phyloP scores from a whole-genome alignment of 2,113 vertebrate species.

The Gorsachius goisagi region DNA sequence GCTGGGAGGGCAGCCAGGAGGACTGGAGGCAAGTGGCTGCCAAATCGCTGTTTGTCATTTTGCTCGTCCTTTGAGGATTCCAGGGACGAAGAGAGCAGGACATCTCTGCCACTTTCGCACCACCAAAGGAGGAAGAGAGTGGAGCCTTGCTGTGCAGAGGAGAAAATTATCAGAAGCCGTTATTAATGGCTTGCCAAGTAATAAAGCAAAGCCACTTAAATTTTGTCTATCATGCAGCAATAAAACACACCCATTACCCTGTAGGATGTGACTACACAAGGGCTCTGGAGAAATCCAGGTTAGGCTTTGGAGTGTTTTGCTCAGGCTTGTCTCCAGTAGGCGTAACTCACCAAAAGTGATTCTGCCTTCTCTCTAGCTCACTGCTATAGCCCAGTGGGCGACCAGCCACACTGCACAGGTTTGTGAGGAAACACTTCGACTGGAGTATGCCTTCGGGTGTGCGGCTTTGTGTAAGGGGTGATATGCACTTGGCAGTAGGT shows the following conservation, averaged over 20 bases:
- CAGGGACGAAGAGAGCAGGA: neutral
- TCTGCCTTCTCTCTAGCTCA: neutral
- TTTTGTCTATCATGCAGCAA: neutral
- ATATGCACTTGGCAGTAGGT: neutral
- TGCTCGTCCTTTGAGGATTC: neutral
- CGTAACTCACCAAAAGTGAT: neutral
- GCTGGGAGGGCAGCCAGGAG: neutral
- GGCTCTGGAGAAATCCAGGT: neutral
- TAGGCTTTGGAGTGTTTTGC: neutral
- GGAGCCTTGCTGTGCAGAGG: neutral
- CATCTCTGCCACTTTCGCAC: neutral
- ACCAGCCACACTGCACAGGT: neutral
- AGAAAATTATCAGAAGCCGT: neutral
- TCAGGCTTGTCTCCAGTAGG: neutral
- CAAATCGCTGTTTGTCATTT: neutral
- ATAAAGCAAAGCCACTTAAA: neutral
- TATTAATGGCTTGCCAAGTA: neutral
- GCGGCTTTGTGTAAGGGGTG: too few species aligned
- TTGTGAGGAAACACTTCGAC: neutral
- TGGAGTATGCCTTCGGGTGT: neutral
- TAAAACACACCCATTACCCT: neutral
- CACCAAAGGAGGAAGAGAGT: neutral
- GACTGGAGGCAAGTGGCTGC: neutral
- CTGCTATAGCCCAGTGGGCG: slow-evolving; percentile 1
- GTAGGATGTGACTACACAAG: neutral